phyloP scores from a whole-genome alignment of 2,797 vertebrate genomes.

The Yasuhikotakia modesta region DNA sequence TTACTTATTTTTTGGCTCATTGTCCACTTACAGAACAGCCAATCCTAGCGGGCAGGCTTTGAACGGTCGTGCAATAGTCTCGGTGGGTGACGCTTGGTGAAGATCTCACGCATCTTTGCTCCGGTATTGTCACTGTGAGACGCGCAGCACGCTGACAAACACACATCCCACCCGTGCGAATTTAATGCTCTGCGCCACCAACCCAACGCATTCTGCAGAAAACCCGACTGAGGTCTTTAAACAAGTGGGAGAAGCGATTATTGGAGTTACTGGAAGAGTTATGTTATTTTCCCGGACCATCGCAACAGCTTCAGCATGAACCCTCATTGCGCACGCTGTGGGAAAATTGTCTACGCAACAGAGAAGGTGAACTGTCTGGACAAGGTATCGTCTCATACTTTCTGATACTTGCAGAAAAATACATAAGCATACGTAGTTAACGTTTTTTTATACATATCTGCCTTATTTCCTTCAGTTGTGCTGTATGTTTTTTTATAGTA shows the following conservation, averaged over 20 bases:
- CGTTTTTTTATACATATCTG: background rate
- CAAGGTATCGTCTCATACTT: conserved; percentile 49
- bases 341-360: conserved; percentile 63
- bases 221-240: background rate
- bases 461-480: background rate
- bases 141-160: conserved; percentile 30
- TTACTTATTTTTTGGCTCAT: background rate
- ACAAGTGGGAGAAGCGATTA: background rate
- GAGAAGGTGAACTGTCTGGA: conserved; percentile 64
- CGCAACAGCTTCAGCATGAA: conserved; percentile 52
- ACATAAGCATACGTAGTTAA: background rate
- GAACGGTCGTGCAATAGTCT: conserved; percentile 15
- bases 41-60: background rate
- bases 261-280: background rate
- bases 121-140: conserved; percentile 11
- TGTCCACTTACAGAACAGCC: background rate
- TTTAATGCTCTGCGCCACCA: conserved; percentile 8
- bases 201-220: background rate
- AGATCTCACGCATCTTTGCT: conserved; percentile 34
- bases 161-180: background rate
- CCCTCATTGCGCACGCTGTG: conserved; percentile 61
- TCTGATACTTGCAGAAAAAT: background rate
- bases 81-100: conserved; percentile 41
- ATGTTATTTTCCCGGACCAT: conserved; percentile 18
- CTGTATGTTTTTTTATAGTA: conserved; percentile 74